Evolutionary conservation across 2,797 vertebrate species (phyloP).

Genomic region (Limnodromus scolopaceus): DNA sequence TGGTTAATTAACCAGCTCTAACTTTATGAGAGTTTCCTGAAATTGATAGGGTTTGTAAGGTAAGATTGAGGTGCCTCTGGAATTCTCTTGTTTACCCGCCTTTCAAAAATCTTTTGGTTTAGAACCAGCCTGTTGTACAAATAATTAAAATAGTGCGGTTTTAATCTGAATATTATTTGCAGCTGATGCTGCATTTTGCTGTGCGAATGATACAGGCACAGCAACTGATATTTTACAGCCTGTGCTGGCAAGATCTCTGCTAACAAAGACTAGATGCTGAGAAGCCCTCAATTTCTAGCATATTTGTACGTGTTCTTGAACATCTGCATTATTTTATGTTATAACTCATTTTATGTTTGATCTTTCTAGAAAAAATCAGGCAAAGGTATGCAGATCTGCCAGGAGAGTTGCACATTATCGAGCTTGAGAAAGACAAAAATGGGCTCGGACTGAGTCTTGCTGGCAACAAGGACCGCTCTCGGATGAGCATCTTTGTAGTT

Average conservation of each 20-base stretch:
- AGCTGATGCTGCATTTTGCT: background rate
- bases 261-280: background rate
- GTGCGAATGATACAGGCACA: background rate
- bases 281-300: background rate
- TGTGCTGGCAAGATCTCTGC: background rate
- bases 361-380: conserved; percentile 88
- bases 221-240: background rate
- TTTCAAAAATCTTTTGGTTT: background rate
- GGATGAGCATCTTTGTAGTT: conserved; percentile 94
- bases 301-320: background rate
- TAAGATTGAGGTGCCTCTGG: background rate
- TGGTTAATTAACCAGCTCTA: conserved; percentile 26
- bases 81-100: conserved; percentile 14
- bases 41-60: background rate
- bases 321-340: background rate
- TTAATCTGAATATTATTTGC: background rate
- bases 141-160: background rate
- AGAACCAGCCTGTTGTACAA: background rate
- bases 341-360: background rate
- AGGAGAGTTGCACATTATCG: conserved; percentile 90
- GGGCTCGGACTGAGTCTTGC: conserved; percentile 94
- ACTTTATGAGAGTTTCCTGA: conserved; percentile 11
- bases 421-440: conserved; percentile 93
- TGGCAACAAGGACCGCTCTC: conserved; percentile 92
- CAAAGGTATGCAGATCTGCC: conserved; percentile 92